Percentiles rank a stretch among this genome's conserved stretches.
These are phyloP conservation scores for Bombycilla garrulus DNA, from an alignment of 2,113 vertebrate species.

Conservation along the genomic window DNA sequence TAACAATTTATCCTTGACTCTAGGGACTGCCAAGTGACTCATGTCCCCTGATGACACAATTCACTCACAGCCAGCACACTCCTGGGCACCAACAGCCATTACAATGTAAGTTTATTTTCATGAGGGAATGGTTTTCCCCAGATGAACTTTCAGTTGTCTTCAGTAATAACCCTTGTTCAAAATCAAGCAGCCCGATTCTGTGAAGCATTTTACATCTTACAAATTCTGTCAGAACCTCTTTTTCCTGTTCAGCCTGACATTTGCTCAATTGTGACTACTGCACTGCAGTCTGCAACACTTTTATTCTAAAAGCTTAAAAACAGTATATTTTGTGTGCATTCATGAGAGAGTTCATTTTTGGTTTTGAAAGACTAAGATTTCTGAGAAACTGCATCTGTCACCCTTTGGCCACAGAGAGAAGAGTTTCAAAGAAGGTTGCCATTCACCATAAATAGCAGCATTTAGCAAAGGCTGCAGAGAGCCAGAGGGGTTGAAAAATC, in stretches of 20 bases:
- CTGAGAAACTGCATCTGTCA: not conserved
- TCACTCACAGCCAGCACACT: not conserved
- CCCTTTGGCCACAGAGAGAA: fast-evolving
- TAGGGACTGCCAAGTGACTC: not conserved
- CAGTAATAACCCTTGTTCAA: not conserved
- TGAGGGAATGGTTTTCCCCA: not conserved
- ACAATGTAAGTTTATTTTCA: not conserved
- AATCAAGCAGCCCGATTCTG: not conserved
- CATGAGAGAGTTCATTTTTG: not conserved
- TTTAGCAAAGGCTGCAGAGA: not conserved
- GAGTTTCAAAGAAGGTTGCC: not conserved
- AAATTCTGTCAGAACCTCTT: not conserved
- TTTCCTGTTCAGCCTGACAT: not conserved
- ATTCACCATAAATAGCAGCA: not conserved
- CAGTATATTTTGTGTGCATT: not conserved
- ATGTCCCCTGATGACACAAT: not conserved
- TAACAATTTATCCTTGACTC: not conserved
- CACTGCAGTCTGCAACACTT: not conserved
- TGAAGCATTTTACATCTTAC: not conserved
- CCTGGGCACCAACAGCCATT: not conserved
- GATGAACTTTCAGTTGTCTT: not conserved
- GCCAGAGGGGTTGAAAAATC: not conserved
- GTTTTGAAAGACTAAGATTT: not conserved
- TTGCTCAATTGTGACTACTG: not conserved
- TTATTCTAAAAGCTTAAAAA: not conserved